phyloP scores from a whole-genome alignment of 2,113 vertebrate species.

The Paratilapia polleni region DNA sequence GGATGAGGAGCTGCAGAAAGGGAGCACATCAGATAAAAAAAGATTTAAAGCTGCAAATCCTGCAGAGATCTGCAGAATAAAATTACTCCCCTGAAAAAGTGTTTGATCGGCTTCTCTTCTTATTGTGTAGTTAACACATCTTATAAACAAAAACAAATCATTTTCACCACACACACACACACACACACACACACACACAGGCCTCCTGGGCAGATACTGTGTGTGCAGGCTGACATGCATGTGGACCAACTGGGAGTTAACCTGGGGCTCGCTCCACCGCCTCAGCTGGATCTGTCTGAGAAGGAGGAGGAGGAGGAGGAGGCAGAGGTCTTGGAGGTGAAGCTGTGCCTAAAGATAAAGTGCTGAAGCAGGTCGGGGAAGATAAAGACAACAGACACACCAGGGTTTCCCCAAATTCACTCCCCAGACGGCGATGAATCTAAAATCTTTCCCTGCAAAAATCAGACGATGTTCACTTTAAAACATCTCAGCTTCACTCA shows the following conservation, averaged over 20 bases:
- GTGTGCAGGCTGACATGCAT: slow-evolving; percentile 39
- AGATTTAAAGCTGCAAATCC: not conserved
- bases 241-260: slow-evolving; percentile 49
- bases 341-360: slow-evolving; percentile 56
- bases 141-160: not conserved
- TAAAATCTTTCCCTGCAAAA: not conserved
- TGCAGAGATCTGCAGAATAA: not conserved
- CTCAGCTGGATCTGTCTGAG: slow-evolving; percentile 25
- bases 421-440: not conserved
- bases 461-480: not conserved
- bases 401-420: slow-evolving; percentile 25
- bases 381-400: not conserved
- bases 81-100: too few species aligned
- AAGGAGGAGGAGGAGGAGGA: slow-evolving; percentile 13
- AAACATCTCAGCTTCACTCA: not conserved
- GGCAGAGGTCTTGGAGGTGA: slow-evolving; percentile 49
- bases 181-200: not conserved
- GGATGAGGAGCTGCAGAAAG: not conserved
- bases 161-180: slow-evolving; percentile 3
- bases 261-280: slow-evolving; percentile 3
- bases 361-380: not conserved
- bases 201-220: slow-evolving; percentile 38
- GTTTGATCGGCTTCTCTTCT: not conserved
- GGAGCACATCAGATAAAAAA: not conserved
- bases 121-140: not conserved